Conservation (phyloP, 2,113 vertebrate species). For the Natator depressus region DNA sequence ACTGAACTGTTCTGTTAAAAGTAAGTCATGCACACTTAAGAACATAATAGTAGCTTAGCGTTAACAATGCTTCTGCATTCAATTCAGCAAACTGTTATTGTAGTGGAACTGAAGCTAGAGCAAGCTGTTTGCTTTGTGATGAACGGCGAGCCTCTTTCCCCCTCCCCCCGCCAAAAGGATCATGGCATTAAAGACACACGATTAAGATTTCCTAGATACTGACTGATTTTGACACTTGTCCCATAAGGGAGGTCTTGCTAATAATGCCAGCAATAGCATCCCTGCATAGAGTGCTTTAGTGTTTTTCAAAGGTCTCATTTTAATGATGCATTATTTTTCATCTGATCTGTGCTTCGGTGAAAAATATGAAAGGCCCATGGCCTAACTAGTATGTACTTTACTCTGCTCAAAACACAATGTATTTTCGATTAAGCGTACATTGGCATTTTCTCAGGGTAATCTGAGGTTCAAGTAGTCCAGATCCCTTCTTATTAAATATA, state of each 20-base stretch:
- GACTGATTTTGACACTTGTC: conserved; percentile 14
- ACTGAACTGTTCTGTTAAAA: conserved; percentile 38
- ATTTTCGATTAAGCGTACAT: not conserved
- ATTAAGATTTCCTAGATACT: conserved; percentile 35
- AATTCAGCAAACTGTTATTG: conserved; percentile 27
- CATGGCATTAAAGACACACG: not conserved
- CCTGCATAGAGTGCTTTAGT: accelerated
- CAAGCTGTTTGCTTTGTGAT: conserved; percentile 35
- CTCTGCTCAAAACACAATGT: not conserved
- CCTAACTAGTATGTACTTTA: not conserved
- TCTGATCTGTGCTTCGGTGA: not conserved
- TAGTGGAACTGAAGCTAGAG: not conserved
- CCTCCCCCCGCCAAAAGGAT: not conserved
- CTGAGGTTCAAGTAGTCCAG: not conserved
- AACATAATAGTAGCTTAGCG: not conserved
- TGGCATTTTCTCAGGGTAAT: not conserved
- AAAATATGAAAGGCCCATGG: not conserved
- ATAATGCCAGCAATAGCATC: not conserved
- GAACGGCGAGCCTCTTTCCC: not conserved
- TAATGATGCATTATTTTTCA: not conserved
- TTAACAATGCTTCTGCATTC: conserved; percentile 30
- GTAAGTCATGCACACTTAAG: conserved; percentile 14
- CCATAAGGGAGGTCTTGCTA: not conserved
- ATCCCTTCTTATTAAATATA: not conserved
- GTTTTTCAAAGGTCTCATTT: not conserved